phyloP scores from a whole-genome alignment of 2,113 vertebrate genomes.

The Podocnemis expansa region DNA sequence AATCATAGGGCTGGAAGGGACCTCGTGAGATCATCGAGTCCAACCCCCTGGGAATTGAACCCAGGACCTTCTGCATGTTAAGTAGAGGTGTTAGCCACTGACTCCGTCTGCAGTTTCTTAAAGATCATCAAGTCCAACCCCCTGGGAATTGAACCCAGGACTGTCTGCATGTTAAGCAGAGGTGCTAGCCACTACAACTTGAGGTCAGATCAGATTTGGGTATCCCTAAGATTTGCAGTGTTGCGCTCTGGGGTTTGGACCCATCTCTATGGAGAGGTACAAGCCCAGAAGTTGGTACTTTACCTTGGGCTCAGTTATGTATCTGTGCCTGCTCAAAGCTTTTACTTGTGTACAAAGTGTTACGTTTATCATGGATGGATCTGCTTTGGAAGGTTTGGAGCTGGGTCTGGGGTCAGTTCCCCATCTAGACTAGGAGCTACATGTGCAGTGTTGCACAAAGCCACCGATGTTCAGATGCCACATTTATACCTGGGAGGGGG shows the following conservation, averaged over 20 bases:
- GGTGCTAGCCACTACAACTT: too few species aligned
- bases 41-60: too few species aligned
- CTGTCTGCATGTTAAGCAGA: too few species aligned
- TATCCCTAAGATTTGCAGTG: neutral
- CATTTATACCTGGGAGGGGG: accelerated
- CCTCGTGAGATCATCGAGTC: too few species aligned
- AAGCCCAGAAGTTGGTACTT: neutral
- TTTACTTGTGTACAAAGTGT: neutral
- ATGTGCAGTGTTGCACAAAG: neutral
- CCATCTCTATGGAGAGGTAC: too few species aligned
- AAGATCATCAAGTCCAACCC: too few species aligned
- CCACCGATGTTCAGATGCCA: accelerated
- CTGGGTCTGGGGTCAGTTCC: accelerated
- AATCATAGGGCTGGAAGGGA: too few species aligned
- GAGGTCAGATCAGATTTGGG: neutral
- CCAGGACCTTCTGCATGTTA: too few species aligned
- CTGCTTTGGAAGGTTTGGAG: neutral
- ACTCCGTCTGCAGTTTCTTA: too few species aligned
- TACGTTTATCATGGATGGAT: accelerated
- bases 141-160: too few species aligned
- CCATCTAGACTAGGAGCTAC: neutral
- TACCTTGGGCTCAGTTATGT: neutral
- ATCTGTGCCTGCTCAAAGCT: neutral
- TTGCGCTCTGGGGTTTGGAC: neutral
- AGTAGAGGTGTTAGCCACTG: too few species aligned